A percentile compares a stretch with the other conserved stretches of the same genome.
phyloP scores from a whole-genome alignment of 1,140 invertebrate species.

The Bombyx mandarina region DNA sequence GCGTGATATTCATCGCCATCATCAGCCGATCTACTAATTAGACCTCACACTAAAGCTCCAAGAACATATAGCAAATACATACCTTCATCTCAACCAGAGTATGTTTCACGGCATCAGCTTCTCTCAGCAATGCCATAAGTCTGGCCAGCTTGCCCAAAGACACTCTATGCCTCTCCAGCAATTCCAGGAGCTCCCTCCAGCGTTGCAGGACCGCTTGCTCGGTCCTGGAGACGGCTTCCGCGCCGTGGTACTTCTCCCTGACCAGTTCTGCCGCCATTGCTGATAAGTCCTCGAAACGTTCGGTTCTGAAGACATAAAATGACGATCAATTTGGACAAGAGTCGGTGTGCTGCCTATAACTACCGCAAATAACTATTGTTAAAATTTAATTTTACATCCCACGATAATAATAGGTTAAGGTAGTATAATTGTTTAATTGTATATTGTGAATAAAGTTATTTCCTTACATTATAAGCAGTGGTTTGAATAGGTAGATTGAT shows the following conservation, averaged over 20 bases:
- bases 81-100: slow-evolving; percentile 88
- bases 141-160: slow-evolving; percentile 84
- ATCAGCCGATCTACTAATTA: too few species aligned
- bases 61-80: background rate
- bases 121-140: slow-evolving; percentile 88
- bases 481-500: too few species aligned
- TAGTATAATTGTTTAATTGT: too few species aligned
- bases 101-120: slow-evolving; percentile 90
- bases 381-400: too few species aligned
- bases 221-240: slow-evolving; percentile 84
- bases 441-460: too few species aligned
- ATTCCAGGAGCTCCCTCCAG: slow-evolving; percentile 88
- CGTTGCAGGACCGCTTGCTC: slow-evolving; percentile 90
- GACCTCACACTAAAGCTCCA: too few species aligned
- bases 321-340: background rate
- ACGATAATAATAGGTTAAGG: too few species aligned
- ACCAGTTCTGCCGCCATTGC: slow-evolving; percentile 93
- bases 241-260: slow-evolving; percentile 91
- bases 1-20: too few species aligned
- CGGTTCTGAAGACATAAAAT: slow-evolving; percentile 75
- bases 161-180: slow-evolving; percentile 88
- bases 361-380: too few species aligned
- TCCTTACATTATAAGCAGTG: too few species aligned
- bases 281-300: slow-evolving; percentile 93
- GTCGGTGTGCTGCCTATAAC: too few species aligned